Evolutionary conservation across 2,888 invertebrate genomes (phyloP), one percentile per base, ranked within the genome.

Genomic region (Scrobipalpa atriplicella): DNA sequence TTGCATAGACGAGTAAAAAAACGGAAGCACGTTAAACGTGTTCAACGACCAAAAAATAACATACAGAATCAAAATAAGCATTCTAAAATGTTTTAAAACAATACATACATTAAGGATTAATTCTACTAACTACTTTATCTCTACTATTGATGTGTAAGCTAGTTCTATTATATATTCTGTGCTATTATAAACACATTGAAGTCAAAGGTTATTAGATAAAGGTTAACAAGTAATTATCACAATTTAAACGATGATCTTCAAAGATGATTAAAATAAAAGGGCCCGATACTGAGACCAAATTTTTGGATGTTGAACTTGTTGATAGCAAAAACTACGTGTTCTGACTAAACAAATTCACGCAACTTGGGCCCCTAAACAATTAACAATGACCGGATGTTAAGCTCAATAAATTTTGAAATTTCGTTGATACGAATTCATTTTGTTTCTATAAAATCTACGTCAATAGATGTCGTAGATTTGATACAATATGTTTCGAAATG

Each of bases 361-460:
- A 8, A 19, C 18, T 9, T 3, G 3, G n/a, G 29, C 19, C 19
- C 61, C 29, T 58, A 41, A n/a, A 41, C 41, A 61, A 58, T 67
- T 29, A 47, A 64, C 64, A 66, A 67, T 68, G 64, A 64, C 68
- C 70, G 68, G 70, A 66, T 62, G 41, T 16, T 39, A 38, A 13
- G 11, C 38, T 38, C 63, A 19, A 41, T 36, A 13, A 21, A 21
- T 63, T 63, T 38, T 18, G 38, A 18, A 51, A 63, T 52, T 16
- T 58, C 36, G 6, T 38, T n/a, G n/a, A n/a, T n/a, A n/a, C n/a
- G n/a, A n/a, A n/a, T n/a, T 16, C 47, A 13, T 58, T 16, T 2
- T 29, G 29, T 29, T 2, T 3, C n/a, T 51, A 19, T 54, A 21
- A 19, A 21, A 54, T 47, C 11, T 54, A 7, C 52, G 11, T 54